Base-by-base conservation (phyloP, 2,888 invertebrate species). In the Dichetophora obliterata region DNA sequence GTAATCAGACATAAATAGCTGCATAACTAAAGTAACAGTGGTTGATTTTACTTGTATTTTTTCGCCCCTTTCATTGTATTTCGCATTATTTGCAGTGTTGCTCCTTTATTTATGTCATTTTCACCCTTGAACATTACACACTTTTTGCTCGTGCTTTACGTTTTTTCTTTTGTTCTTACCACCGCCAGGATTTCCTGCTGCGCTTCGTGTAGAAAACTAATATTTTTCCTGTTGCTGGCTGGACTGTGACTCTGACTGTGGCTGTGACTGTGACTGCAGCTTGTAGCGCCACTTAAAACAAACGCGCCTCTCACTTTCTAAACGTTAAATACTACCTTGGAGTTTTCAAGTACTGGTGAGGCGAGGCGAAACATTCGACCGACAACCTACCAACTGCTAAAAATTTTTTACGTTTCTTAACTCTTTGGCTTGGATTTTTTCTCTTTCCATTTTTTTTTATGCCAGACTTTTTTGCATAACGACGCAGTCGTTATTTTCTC, bases 261-360 rank as follows among this genome's bases (percentile, higher is more conserved):
- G 61, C 27, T 61, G 24, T n/a, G 24, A 11, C 63, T 19, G 34
- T 31, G 16, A 31, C n/a, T 61, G 61, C 48, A 6, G 37, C 43
- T 52, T 52, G 54, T 70, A 34, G 72, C 72, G 31, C 61, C 72
- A 73, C 72, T 73, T 50, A 24, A 61, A 73, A 63, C 63, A 61
- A 73, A 73, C 72, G 61, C 61, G 61, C 50, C 61, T 48, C 50
- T 73, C 48, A 73, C 72, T 73, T 73, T 48, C 72, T 70, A n/a
- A 8, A 34, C 14, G 8, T 19, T 11, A 31, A 59, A 27, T 27
- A 24, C 59, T 43, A 11, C 43, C 2, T 14, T 43, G 43, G 43
- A 11, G 43, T 43, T 43, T 43, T 43, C 43, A 54, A 22, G 54
- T 54, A 19, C 19, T 19, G 54, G 54, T 8, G 54, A n/a, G 54